Conservation (phyloP, 2,797 vertebrate species). For the Margarornis squamiger region DNA sequence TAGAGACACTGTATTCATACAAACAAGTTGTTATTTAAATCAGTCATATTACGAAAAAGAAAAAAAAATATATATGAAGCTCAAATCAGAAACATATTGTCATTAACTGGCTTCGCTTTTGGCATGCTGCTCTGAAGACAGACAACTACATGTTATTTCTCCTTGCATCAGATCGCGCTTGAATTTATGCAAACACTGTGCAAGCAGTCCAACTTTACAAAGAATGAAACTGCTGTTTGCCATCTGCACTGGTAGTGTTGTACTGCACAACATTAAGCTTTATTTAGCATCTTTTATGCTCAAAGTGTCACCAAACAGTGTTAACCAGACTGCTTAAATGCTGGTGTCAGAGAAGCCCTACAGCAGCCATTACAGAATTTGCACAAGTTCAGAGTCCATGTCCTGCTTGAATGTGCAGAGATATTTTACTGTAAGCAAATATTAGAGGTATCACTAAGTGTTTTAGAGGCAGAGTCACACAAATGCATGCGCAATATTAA, state of each 20-base stretch:
- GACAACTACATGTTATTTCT: background rate
- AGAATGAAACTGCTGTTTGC: conserved; percentile 22
- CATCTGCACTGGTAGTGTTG: background rate
- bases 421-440: background rate
- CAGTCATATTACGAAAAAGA: background rate
- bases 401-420: background rate
- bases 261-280: background rate
- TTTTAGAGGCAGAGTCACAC: background rate
- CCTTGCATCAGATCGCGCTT: background rate
- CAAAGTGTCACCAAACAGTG: background rate
- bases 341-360: background rate
- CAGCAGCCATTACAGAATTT: background rate
- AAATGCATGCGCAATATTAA: background rate
- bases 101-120: background rate
- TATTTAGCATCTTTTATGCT: background rate
- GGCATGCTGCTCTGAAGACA: background rate
- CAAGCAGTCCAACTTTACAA: background rate
- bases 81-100: background rate
- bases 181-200: conserved; percentile 6
- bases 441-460: background rate
- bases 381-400: background rate
- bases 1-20: background rate
- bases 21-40: background rate
- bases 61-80: background rate
- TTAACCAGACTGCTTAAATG: background rate